These are phyloP conservation scores for Prenolepis imparis DNA, from an alignment of 2,888 invertebrate species.

Conservation along the genomic window DNA sequence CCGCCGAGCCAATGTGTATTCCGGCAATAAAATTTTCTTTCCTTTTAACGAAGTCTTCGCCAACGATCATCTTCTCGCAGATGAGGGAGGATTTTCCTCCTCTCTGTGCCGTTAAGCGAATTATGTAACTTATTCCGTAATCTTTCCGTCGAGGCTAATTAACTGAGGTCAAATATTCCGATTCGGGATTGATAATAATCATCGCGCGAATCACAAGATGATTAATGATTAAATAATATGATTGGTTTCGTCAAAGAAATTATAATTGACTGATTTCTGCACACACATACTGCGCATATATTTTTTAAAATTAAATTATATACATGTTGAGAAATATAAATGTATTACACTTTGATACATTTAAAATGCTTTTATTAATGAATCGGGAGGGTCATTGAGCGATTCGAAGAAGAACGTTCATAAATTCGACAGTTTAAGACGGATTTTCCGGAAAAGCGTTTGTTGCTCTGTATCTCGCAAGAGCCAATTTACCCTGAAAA, in stretches of 20 bases:
- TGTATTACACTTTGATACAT: background rate
- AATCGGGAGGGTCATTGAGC: background rate
- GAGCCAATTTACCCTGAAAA: constrained; percentile 47
- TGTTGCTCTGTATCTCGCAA: constrained; percentile 47
- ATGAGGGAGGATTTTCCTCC: background rate
- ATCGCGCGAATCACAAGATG: background rate
- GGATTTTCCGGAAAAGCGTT: constrained; percentile 45
- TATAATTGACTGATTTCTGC: background rate
- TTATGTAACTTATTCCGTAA: constrained; percentile 4
- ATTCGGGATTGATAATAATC: background rate
- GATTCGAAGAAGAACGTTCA: constrained; percentile 11
- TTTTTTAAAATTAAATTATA: background rate
- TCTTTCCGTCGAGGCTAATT: constrained; percentile 12
- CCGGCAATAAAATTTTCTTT: constrained; percentile 52
- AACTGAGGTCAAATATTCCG: background rate
- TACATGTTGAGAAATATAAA: background rate
- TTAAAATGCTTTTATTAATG: constrained; percentile 10
- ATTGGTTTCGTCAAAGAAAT: background rate
- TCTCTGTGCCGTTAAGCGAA: constrained; percentile 19
- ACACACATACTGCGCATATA: background rate
- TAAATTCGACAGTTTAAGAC: constrained; percentile 35
- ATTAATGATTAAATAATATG: background rate
- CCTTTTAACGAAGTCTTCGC: constrained; percentile 31
- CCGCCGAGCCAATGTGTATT: constrained; percentile 38
- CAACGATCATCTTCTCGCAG: background rate